Percentiles rank a stretch among this genome's conserved stretches.
These are phyloP conservation scores for Ichneumoninae sp. DNA, from an alignment of 2,888 invertebrate genomes.

Conservation along the genomic window DNA sequence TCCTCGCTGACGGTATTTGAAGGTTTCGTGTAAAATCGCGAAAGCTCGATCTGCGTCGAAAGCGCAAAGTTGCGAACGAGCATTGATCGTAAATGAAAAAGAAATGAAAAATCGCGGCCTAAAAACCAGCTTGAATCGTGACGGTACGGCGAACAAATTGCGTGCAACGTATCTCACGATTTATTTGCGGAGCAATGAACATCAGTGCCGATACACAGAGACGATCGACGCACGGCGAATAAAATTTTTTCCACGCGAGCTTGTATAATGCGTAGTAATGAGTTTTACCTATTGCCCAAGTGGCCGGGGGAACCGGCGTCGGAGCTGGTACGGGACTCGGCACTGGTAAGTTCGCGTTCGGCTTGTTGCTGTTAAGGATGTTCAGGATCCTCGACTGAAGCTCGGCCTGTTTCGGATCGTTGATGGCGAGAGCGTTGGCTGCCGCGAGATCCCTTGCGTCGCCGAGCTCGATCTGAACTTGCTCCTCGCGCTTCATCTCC, in stretches of 20 bases:
- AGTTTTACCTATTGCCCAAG: constrained; percentile 81
- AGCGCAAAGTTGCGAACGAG: not conserved
- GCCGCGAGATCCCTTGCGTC: constrained; percentile 86
- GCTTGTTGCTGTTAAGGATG: constrained; percentile 89
- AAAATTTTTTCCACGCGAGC: not conserved
- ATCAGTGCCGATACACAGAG: constrained; percentile 22
- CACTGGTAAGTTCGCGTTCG: constrained; percentile 76
- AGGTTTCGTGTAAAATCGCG: constrained; percentile 16
- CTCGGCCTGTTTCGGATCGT: constrained; percentile 88
- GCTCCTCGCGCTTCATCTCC: constrained; percentile 90
- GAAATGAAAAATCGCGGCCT: constrained; percentile 10
- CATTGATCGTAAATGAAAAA: constrained; percentile 17
- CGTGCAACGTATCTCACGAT: constrained; percentile 61
- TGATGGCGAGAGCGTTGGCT: constrained; percentile 84
- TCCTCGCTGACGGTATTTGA: not conserved
- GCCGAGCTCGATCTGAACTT: constrained; percentile 90
- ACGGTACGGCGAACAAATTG: not conserved
- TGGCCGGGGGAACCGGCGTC: constrained; percentile 76
- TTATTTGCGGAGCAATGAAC: constrained; percentile 35
- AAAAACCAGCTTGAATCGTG: not conserved
- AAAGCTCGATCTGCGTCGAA: constrained; percentile 5
- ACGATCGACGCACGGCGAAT: not conserved
- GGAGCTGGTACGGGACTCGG: constrained; percentile 82
- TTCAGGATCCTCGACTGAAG: constrained; percentile 92
- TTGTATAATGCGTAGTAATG: constrained; percentile 44